Evolutionary conservation across 2,888 invertebrate genomes (phyloP), one percentile per base, ranked within the genome.

Genomic region (Ichneumon xanthorius): DNA sequence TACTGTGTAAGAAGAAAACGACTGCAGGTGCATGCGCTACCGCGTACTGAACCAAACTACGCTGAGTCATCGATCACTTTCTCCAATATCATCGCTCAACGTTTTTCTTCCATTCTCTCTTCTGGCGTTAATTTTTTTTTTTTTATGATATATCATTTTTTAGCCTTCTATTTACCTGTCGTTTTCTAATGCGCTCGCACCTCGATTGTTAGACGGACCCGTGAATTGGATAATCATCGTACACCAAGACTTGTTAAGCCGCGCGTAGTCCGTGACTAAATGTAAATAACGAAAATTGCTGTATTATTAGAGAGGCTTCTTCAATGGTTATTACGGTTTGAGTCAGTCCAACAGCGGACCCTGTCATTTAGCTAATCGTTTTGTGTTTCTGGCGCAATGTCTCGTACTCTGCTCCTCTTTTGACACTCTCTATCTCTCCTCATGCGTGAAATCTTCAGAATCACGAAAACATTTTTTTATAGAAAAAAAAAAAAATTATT

Each of bases 51-150:
- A 26, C 65, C 58, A 68, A 81, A 77, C 45, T 53, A 50, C 33
- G 71, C 78, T 30, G 76, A 77, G 70, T 85, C 73, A 82, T 85
- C 30, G 81, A 79, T 81, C 68, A 82, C 75, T 85, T 85, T 85
- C 81, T 79, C 78, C 70, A 82, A 70, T 75, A 79, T 78, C 68
- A 76, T 71, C 61, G 40, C 53, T 84, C 22, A 68, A 53, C 37
- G 26, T 61, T 68, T 68, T 50, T 73, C 53, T 61, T n/a, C 19
- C 6, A 37, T 50, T 45, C 40, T 65, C 40, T 26, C 50, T 19
- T 58, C 6, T 63, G 16, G 50, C 26, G 9, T 19, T 77, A 22
- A 45, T 19, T 45, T 45, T 45, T 77, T 33, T 45, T 19, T 45
- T 16, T 48, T 16, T 0, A 48, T 48, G 4, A 16, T 26, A 26